These are phyloP conservation scores for Molossus alvarezi DNA, from an alignment of 2,797 vertebrate species.

Conservation along the genomic window DNA sequence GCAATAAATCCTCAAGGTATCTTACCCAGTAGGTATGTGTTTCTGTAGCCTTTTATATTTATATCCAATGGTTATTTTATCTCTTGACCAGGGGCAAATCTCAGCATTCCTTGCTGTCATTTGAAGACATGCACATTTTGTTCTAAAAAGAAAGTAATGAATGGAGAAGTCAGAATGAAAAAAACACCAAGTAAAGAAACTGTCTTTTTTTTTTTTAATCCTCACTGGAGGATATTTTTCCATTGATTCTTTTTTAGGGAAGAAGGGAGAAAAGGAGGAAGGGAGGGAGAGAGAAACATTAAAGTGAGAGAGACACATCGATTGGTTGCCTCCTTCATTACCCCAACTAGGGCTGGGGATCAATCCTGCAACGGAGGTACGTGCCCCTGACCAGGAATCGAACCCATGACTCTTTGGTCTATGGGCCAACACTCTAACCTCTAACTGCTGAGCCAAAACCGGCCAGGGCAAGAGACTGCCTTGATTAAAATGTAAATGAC, in stretches of 20 bases:
- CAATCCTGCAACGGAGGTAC: no score
- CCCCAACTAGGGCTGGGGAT: no score
- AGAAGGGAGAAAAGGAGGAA: no score
- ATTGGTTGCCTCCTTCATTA: no score
- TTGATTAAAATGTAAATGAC: constrained; percentile 35
- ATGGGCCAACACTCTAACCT: no score
- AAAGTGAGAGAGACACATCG: no score
- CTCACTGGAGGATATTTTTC: no score
- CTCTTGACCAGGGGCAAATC: constrained; percentile 65
- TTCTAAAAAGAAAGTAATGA: constrained; percentile 84
- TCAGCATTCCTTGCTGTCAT: constrained; percentile 89
- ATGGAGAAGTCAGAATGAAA: constrained; percentile 71
- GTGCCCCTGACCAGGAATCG: no score
- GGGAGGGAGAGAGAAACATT: no score
- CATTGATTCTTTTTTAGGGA: no score
- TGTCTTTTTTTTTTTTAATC: background rate
- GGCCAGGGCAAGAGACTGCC: background rate
- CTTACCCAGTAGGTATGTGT: constrained; percentile 93
- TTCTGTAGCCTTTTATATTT: constrained; percentile 92
- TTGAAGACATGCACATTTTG: constrained; percentile 92
- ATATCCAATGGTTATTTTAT: constrained; percentile 88
- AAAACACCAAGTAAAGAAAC: constrained; percentile 58
- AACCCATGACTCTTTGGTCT: no score
- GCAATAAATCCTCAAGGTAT: constrained; percentile 58
- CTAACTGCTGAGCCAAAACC: no score